A percentile compares a stretch with the other conserved stretches of the same genome.
phyloP scores from a whole-genome alignment of 37 sponge, comb jelly and placozoan genomes.

The Axinella damicornis region DNA sequence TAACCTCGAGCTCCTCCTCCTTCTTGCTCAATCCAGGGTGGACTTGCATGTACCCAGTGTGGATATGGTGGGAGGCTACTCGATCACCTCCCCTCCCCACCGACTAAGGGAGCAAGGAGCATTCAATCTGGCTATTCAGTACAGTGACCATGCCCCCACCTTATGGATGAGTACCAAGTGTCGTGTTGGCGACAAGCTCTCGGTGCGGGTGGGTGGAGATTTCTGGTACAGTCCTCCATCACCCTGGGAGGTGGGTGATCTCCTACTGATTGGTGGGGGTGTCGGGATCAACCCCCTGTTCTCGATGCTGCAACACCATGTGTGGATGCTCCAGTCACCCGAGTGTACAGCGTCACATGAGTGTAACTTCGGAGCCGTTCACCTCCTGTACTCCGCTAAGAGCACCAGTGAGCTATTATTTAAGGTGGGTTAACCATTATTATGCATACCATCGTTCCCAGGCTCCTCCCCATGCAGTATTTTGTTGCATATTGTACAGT shows the following conservation, averaged over 20 bases:
- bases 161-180: conserved; percentile 85
- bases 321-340: neutral
- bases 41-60: conserved; percentile 75
- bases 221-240: conserved; percentile 59
- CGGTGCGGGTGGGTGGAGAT: conserved; percentile 81
- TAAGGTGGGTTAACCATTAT: conserved; percentile 36
- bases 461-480: too few relatives aligned
- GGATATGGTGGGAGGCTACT: conserved; percentile 82
- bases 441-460: too few relatives aligned
- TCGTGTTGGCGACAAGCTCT: conserved; percentile 47
- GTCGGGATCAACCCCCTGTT: conserved; percentile 87
- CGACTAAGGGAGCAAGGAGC: conserved; percentile 23
- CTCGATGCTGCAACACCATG: conserved; percentile 77
- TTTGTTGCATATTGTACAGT: too few relatives aligned
- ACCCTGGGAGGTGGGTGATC: neutral
- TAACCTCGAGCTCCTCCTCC: too few relatives aligned
- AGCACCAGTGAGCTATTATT: conserved; percentile 64
- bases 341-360: neutral
- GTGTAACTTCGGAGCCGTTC: conserved; percentile 25
- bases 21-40: conserved; percentile 44
- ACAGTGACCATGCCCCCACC: conserved; percentile 78
- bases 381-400: conserved; percentile 72
- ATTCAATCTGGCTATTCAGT: conserved; percentile 77
- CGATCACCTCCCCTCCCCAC: conserved; percentile 81
- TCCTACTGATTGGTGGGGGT: conserved; percentile 85